These are phyloP conservation scores for Hylaeus volcanicus DNA, from an alignment of 1,140 invertebrate species.

Conservation along the genomic window DNA sequence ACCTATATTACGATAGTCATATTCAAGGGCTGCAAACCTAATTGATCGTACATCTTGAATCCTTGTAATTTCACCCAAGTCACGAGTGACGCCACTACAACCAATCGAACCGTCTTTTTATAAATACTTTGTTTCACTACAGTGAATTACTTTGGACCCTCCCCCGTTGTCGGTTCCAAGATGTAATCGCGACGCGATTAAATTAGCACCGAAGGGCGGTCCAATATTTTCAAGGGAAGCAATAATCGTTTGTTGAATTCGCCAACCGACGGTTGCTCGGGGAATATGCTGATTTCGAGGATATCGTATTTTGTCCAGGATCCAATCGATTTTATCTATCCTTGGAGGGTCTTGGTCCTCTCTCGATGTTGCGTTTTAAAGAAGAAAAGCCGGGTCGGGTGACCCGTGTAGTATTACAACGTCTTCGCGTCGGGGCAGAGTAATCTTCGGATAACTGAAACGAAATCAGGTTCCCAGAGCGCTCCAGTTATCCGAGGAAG, in stretches of 20 bases:
- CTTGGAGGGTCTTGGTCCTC: not conserved
- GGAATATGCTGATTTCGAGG: slow-evolving; percentile 33
- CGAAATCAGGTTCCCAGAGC: too few species aligned
- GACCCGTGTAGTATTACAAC: too few species aligned
- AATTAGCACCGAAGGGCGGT: slow-evolving; percentile 35
- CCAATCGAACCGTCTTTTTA: too few species aligned
- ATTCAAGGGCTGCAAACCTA: too few species aligned
- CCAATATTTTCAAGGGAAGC: slow-evolving; percentile 33
- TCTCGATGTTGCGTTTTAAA: slow-evolving; percentile 3
- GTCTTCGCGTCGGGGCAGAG: too few species aligned
- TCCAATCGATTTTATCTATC: slow-evolving; percentile 18
- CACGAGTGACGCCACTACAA: too few species aligned
- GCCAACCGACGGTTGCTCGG: not conserved
- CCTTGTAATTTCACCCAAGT: too few species aligned
- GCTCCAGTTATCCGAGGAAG: too few species aligned
- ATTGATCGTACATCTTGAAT: too few species aligned
- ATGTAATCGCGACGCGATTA: slow-evolving; percentile 44
- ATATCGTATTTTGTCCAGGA: slow-evolving; percentile 21
- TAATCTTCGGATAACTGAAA: too few species aligned
- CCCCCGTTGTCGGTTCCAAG: slow-evolving; percentile 1
- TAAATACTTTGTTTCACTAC: too few species aligned
- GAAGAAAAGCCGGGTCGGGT: not conserved
- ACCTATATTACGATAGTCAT: too few species aligned
- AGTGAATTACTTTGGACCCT: not conserved
- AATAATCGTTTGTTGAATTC: not conserved